Evolutionary conservation across 2,888 invertebrate species (phyloP).

Genomic region (Acrobasis consociella): DNA sequence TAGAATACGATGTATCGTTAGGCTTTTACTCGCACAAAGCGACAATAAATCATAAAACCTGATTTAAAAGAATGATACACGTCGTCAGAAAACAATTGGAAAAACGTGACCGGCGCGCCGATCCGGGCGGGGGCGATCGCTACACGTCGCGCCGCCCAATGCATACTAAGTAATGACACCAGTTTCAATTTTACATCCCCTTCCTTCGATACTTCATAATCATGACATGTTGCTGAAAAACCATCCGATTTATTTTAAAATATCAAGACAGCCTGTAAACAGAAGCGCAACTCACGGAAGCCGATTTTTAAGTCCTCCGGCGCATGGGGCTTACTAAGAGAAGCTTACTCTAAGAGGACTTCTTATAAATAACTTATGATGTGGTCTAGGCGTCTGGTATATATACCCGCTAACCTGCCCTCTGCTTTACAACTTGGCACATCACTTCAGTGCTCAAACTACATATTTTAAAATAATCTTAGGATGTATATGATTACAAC

Average conservation of each 20-base stretch:
- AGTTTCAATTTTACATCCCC: conserved; percentile 75
- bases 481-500: neutral
- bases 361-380: conserved; percentile 69
- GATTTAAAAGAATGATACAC: conserved; percentile 80
- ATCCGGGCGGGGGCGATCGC: conserved; percentile 67
- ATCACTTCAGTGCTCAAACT: neutral
- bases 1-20: conserved; percentile 47
- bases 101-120: conserved; percentile 72
- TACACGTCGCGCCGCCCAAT: conserved; percentile 71
- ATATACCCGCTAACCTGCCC: conserved; percentile 45
- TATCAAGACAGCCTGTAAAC: conserved; percentile 23
- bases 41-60: conserved; percentile 70
- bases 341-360: conserved; percentile 45
- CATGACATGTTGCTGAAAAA: conserved; percentile 8
- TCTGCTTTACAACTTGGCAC: conserved; percentile 33
- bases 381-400: conserved; percentile 40
- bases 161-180: conserved; percentile 78
- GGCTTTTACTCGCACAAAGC: conserved; percentile 43
- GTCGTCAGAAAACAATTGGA: conserved; percentile 82
- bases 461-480: neutral
- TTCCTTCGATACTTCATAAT: conserved; percentile 51
- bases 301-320: conserved; percentile 29
- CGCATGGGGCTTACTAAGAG: conserved; percentile 38
- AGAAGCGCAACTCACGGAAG: conserved; percentile 26
- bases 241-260: neutral